Base-by-base conservation (phyloP, 2,113 vertebrate species). In the Myotis lucifugus region DNA sequence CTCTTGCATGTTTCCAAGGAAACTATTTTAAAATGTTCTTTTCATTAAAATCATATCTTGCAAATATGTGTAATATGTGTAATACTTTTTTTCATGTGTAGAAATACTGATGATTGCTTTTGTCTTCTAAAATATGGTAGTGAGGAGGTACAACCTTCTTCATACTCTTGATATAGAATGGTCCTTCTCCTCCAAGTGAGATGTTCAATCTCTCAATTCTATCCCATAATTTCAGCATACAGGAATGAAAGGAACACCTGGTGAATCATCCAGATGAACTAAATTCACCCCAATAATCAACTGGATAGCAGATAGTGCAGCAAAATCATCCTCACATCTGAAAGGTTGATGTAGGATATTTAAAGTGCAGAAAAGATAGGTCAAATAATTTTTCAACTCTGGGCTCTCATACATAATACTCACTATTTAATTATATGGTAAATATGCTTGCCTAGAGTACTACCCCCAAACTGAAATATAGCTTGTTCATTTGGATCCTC, bases 361-460 rank as follows among this genome's bases (percentile, higher is more conserved):
- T 95, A 34, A 29, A 66, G 92, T 84, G 88, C 2, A 73, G 64
- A 12, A 90, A 85, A 95, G 23, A 82, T 46, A 89, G 27, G 48
- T 92, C 42, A 93, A 92, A 90, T 93, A 90, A 72, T 73, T 94
- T 96, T 85, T 23, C 21, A 95, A 37, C 8, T 77, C n/a, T 27
- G 79, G 59, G 67, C 27, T 66, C 66, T 85, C 76, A 92, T 88
- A 81, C 90, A 89, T 77, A 92, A 94, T 90, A 88, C 21, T 82
- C 4, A n/a, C 7, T 21, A 83, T 81, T 92, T 34, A 8, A 56
- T 61, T 83, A 77, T 46, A 78, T 92, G 66, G 73, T 82, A 93
- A 93, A 94, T 95, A 91, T 61, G 23, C 85, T 95, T 95, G 8
- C 52, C 78, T 83, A 69, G 12, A 78, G 15, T 85, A 83, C 11